phyloP scores from a whole-genome alignment of 2,888 invertebrate genomes.

The Teleiodes luculella region DNA sequence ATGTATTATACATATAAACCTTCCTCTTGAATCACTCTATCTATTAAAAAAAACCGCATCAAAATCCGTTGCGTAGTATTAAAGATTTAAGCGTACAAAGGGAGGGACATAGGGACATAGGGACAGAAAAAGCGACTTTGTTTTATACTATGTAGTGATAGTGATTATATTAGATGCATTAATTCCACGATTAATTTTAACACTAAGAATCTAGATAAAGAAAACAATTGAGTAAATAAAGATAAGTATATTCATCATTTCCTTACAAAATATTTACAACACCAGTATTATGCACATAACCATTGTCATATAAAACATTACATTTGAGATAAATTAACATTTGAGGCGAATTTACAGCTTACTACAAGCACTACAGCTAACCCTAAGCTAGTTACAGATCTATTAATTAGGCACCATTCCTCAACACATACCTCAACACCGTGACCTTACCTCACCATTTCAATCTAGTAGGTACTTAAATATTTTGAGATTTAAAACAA shows the following conservation, averaged over 20 bases:
- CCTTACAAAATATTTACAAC: constrained; percentile 76
- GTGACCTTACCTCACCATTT: constrained; percentile 7
- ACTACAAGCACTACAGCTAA: constrained; percentile 39
- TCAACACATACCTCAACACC: constrained; percentile 41
- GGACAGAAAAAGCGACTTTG: too few species aligned
- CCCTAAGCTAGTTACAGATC: constrained; percentile 60
- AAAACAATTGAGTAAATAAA: constrained; percentile 61
- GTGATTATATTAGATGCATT: too few species aligned
- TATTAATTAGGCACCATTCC: constrained; percentile 59
- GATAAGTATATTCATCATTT: constrained; percentile 68
- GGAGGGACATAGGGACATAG: too few species aligned
- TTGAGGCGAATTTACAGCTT: constrained; percentile 66
- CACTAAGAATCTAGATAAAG: too few species aligned
- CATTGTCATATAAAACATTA: constrained; percentile 73
- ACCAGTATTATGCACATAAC: constrained; percentile 72
- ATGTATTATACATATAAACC: too few species aligned
- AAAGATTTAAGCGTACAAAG: too few species aligned
- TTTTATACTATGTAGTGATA: too few species aligned
- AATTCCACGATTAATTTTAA: too few species aligned
- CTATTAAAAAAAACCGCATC: too few species aligned
- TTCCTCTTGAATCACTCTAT: too few species aligned
- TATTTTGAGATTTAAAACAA: too few species aligned
- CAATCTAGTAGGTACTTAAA: neutral
- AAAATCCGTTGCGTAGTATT: too few species aligned
- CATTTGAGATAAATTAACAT: constrained; percentile 68